These are phyloP conservation scores for Epinephelus cyanopodus DNA, from an alignment of 2,113 vertebrate genomes.

Conservation along the genomic window DNA sequence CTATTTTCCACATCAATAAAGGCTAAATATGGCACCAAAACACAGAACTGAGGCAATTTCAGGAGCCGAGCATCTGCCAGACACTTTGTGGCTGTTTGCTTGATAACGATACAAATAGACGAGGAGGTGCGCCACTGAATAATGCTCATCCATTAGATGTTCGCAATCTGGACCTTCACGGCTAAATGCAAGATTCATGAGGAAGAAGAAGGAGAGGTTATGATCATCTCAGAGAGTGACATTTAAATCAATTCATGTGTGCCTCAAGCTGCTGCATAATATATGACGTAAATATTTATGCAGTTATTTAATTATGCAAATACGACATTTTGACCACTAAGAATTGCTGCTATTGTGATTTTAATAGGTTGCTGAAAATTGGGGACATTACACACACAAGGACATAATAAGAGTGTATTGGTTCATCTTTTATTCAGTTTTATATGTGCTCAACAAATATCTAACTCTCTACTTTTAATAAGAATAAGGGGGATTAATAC, in stretches of 20 bases:
- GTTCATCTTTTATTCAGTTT: neutral
- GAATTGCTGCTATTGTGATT: neutral
- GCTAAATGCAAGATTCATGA: neutral
- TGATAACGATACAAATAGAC: constrained; percentile 34
- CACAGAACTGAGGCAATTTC: constrained; percentile 33
- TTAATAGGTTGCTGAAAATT: neutral
- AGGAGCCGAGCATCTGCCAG: constrained; percentile 43
- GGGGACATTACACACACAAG: neutral
- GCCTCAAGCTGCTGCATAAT: neutral
- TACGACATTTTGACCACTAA: neutral
- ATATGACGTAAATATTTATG: neutral
- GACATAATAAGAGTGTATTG: neutral
- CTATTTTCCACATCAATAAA: constrained; percentile 61
- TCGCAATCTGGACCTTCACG: constrained; percentile 25
- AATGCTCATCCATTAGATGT: constrained; percentile 16
- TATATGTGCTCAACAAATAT: neutral
- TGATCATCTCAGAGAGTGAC: neutral
- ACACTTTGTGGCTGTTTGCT: constrained; percentile 24
- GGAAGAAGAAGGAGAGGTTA: neutral
- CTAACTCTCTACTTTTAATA: neutral
- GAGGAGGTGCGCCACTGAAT: constrained; percentile 16
- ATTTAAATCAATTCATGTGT: neutral
- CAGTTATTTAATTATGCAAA: constrained; percentile 10
- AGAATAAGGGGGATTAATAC: neutral
- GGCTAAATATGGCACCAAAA: constrained; percentile 68